Percentiles rank a stretch among this genome's conserved stretches.
phyloP scores from a whole-genome alignment of 2,888 invertebrate species.

The Hirtodrosophila trivittata region DNA sequence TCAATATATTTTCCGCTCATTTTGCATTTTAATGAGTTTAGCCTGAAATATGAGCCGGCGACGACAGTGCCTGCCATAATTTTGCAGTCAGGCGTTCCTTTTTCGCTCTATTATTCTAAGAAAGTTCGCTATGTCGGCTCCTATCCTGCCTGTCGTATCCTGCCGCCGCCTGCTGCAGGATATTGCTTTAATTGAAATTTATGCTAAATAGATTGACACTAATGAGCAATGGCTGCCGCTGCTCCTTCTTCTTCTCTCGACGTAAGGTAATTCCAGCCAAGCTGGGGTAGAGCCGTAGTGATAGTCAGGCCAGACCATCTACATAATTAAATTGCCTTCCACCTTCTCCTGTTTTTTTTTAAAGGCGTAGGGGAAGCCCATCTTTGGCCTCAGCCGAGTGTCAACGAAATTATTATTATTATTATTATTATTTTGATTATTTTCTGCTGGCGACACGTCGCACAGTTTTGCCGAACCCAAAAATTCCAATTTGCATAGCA shows the following conservation, averaged over 20 bases:
- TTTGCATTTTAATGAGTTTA: slow-evolving; percentile 77
- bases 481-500: slow-evolving; percentile 43
- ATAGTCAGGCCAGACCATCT: slow-evolving; percentile 56
- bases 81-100: slow-evolving; percentile 35
- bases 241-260: slow-evolving; percentile 8
- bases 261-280: slow-evolving; percentile 54
- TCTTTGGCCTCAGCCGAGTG: slow-evolving; percentile 32
- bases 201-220: slow-evolving; percentile 80
- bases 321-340: slow-evolving; percentile 72
- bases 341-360: slow-evolving; percentile 7
- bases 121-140: slow-evolving; percentile 60
- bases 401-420: slow-evolving; percentile 62
- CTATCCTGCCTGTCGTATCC: slow-evolving; percentile 18
- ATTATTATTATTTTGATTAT: slow-evolving; percentile 18
- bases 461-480: slow-evolving; percentile 7
- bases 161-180: slow-evolving; percentile 65
- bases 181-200: slow-evolving; percentile 80
- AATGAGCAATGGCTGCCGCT: slow-evolving; percentile 71
- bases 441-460: neutral
- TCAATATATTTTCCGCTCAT: slow-evolving; percentile 59
- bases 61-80: slow-evolving; percentile 53
- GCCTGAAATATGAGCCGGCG: slow-evolving; percentile 67
- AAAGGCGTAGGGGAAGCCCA: neutral
- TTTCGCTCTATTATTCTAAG: slow-evolving; percentile 61
- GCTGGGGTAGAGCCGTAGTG: slow-evolving; percentile 1